Base-by-base conservation (phyloP, 1,140 invertebrate genomes). In the Drosophila pseudoananassae region DNA sequence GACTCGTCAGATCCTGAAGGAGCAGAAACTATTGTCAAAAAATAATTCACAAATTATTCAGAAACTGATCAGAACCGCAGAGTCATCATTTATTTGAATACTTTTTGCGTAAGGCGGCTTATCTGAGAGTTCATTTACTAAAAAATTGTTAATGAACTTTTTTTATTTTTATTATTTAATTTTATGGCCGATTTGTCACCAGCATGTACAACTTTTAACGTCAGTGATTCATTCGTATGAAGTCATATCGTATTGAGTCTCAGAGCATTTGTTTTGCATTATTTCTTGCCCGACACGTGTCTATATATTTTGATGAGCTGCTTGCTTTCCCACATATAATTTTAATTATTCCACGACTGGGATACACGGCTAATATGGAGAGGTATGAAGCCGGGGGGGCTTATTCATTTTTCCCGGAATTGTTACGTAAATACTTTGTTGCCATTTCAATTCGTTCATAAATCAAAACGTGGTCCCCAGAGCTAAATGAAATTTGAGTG, bases 271-370 rank as follows among this genome's bases (percentile, higher is more conserved):
- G 50, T 82, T 58, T 66, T 69, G 56, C 49, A 76, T 84, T 69
- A 69, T 69, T 57, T 50, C 23, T 29, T 50, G 63, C 33, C 49
- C 45, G 14, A 78, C 80, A 84, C 79, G 79, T 83, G 70, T 84
- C 80, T 51, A 73, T 63, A 60, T 47, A 70, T 51, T 71, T 69
- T 46, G 43, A 72, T 70, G 64, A 61, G 49, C 59, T 57, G 79
- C 66, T 71, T 45, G 36, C 46, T 56, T 72, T 79, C 71, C 55
- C 65, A 71, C 80, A 78, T 38, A 63, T 43, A 57, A 72, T 66
- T 54, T 17, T 61, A 65, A 70, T 72, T 60, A 72, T 71, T 72
- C 56, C 66, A 51, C 55, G 56, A 70, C 55, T 36, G 25, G 25
- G 25, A 27, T 27, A 27, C 25, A 27, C 14, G 31, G 27, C 12